Evolutionary conservation across 2,888 invertebrate genomes (phyloP).

Genomic region (Epinotia nisella): DNA sequence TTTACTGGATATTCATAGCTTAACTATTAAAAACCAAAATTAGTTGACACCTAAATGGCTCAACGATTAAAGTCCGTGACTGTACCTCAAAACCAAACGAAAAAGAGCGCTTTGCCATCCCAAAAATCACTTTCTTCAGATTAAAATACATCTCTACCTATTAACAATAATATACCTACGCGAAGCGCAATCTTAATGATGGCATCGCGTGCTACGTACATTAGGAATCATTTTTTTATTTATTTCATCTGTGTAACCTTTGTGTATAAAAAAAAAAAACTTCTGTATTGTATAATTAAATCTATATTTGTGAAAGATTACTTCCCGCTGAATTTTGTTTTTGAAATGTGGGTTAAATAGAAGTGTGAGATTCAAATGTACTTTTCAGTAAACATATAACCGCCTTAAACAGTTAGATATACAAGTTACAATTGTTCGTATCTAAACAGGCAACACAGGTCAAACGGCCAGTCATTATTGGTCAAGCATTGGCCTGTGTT

Average conservation of each 20-base stretch:
- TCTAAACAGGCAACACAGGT: too few species aligned
- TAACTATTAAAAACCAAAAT: too few species aligned
- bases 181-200: constrained; percentile 4
- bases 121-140: background rate
- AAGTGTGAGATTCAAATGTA: background rate
- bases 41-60: too few species aligned
- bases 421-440: too few species aligned
- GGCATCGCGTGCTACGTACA: background rate
- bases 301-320: background rate
- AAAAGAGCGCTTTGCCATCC: constrained; percentile 29
- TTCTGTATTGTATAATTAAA: background rate
- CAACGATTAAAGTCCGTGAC: too few species aligned
- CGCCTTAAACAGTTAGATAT: too few species aligned
- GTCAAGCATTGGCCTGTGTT: too few species aligned
- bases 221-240: background rate
- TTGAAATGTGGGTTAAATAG: background rate
- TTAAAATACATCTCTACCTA: background rate
- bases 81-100: constrained; percentile 21
- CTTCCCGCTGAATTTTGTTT: background rate
- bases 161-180: constrained; percentile 3
- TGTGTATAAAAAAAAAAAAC: background rate
- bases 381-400: background rate
- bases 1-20: too few species aligned
- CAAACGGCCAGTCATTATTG: too few species aligned
- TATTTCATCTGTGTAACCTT: background rate